Evolutionary conservation across 2,888 invertebrate species (phyloP), one percentile per base, ranked within the genome.

Genomic region (Megamerina dolium): DNA sequence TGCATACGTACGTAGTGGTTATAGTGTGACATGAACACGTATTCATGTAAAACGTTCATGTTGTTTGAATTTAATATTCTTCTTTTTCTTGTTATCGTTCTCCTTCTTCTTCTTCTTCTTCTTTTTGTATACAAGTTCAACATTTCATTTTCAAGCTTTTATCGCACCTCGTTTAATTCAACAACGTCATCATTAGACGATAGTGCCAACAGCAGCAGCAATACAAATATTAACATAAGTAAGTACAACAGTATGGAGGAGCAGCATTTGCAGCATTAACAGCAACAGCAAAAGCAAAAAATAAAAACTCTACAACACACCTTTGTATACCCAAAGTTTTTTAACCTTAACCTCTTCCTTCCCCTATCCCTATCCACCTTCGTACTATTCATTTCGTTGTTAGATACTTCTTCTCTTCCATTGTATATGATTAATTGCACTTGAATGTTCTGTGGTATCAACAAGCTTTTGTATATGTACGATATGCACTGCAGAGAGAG

Each of bases 371-470:
- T n/a, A 27, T 27, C 13, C 27, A 4, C 13, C 5, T 5, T n/a
- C 5, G 27, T 27, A 23, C 26, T 23, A 23, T 23, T 10, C 14
- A 18, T 35, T 12, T 18, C 4, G 19, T 3, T 34, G 34, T 17
- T 12, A 10, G 18, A 16, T 8, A 12, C 13, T 3, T 3, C 19
- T 18, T 17, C 16, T 10, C 10, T 34, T 8, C n/a, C 13, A 9
- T 31, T 32, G 14, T 37, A 16, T 40, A 33, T 41, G 41, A 41
- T 41, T 41, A 41, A 41, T 41, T 41, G 41, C 41, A 23, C 41
- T 41, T 16, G 35, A 41, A 29, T 18, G 41, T 41, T 41, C 31
- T 41, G 41, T 35, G 41, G 41, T 19, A 35, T 34, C 29, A 18
- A n/a, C 23, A 29, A 29, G 49, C 35, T 47, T n/a, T n/a, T n/a